These are phyloP conservation scores for Lumbricus terrestris DNA, from an alignment of 2,888 invertebrate species.

Conservation along the genomic window DNA sequence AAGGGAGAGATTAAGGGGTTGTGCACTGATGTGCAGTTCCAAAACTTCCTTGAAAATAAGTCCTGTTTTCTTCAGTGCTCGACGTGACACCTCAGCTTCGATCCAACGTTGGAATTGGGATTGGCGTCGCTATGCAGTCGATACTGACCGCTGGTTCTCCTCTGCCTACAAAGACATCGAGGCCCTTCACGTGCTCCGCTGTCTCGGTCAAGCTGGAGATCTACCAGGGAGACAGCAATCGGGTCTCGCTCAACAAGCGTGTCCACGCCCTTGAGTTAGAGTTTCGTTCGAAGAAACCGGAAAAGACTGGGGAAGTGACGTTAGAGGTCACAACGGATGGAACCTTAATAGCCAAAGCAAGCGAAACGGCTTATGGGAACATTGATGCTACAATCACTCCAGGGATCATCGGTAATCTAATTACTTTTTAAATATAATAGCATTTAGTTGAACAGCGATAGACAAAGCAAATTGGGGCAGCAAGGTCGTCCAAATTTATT, in stretches of 20 bases:
- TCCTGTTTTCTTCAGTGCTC: neutral
- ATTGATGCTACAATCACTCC: neutral
- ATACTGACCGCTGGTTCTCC: neutral
- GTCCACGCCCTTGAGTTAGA: neutral
- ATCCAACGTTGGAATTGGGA: neutral
- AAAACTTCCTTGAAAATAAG: no score
- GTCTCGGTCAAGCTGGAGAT: neutral
- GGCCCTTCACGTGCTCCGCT: neutral
- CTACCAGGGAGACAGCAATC: neutral
- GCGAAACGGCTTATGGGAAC: neutral
- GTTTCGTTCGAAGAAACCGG: neutral
- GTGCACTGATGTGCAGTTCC: no score
- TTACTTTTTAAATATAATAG: no score
- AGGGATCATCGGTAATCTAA: neutral
- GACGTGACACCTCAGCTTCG: neutral
- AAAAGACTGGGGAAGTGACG: neutral
- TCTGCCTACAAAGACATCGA: neutral
- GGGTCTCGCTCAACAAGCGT: neutral
- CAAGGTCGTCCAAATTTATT: no score
- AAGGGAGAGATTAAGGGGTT: no score
- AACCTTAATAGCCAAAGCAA: neutral
- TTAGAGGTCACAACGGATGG: neutral
- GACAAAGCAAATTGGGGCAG: no score
- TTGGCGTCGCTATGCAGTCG: neutral
- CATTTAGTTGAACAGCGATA: no score